Evolutionary conservation across 2,113 vertebrate species (phyloP).

Genomic region (Canis aureus): DNA sequence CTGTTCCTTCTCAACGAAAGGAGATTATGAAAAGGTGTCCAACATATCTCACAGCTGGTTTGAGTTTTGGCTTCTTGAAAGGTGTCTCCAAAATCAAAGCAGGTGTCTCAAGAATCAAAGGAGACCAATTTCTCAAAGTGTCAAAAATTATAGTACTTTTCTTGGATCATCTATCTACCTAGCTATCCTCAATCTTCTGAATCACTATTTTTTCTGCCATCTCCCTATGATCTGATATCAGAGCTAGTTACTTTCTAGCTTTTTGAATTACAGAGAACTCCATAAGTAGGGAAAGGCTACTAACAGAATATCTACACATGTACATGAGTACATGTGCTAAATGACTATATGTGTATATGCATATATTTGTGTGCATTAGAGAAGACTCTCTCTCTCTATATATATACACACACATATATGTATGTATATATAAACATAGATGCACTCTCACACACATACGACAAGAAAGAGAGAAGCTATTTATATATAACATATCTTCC

Average conservation of each 20-base stretch:
- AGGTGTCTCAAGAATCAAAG: not conserved
- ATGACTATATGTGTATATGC: not conserved
- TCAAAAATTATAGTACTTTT: constrained; percentile 19
- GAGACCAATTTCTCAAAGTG: not conserved
- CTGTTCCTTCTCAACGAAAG: constrained; percentile 22
- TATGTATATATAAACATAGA: not conserved
- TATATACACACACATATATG: not conserved
- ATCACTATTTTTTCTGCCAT: not conserved
- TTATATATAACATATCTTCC: not conserved
- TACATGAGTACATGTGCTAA: not conserved
- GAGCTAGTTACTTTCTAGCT: not conserved
- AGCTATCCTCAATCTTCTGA: not conserved
- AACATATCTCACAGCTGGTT: not conserved
- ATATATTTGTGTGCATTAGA: not conserved
- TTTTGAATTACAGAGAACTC: constrained; percentile 36
- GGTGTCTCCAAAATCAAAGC: not conserved
- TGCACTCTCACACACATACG: not conserved
- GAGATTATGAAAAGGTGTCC: not conserved
- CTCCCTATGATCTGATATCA: not conserved
- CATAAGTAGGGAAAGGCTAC: not conserved
- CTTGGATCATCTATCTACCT: not conserved
- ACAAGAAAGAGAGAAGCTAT: not conserved
- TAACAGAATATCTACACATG: not conserved
- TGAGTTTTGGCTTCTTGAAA: not conserved
- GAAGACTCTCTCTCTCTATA: not conserved